phyloP scores from a whole-genome alignment of 2,888 invertebrate genomes.

The Ceramica pisi region DNA sequence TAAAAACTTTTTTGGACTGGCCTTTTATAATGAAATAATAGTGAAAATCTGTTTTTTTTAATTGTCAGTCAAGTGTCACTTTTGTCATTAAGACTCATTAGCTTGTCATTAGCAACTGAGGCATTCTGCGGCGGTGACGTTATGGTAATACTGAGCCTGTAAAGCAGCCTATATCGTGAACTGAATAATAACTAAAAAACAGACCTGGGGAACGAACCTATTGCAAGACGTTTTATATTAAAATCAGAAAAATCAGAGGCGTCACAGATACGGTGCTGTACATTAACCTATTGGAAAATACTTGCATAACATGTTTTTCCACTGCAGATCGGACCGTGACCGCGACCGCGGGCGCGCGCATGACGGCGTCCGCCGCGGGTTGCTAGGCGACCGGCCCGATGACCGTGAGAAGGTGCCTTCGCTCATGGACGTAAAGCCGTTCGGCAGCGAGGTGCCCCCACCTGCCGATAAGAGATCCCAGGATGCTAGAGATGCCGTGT shows the following conservation, averaged over 20 bases:
- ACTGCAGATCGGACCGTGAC: conserved; percentile 66
- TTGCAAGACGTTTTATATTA: background rate
- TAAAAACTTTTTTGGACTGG: background rate
- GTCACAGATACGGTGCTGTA: background rate
- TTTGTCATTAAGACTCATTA: too few species aligned
- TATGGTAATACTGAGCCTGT: background rate
- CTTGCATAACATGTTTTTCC: background rate
- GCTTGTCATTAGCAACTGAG: background rate
- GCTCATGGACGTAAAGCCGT: conserved; percentile 85
- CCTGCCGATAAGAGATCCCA: conserved; percentile 71
- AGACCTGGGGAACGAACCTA: background rate
- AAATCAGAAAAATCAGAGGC: background rate
- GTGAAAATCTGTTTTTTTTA: background rate
- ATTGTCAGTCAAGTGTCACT: conserved; percentile 3
- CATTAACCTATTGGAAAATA: background rate
- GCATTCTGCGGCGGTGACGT: background rate
- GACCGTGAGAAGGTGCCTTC: conserved; percentile 80
- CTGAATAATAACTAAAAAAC: background rate
- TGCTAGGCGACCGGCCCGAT: conserved; percentile 85
- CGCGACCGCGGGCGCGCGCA: conserved; percentile 57
- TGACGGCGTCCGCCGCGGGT: conserved; percentile 75
- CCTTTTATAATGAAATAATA: background rate
- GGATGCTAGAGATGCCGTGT: conserved; percentile 85
- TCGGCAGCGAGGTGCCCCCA: conserved; percentile 77
- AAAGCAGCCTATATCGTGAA: background rate